phyloP scores from a whole-genome alignment of 2,797 vertebrate species.

The Otus scops region DNA sequence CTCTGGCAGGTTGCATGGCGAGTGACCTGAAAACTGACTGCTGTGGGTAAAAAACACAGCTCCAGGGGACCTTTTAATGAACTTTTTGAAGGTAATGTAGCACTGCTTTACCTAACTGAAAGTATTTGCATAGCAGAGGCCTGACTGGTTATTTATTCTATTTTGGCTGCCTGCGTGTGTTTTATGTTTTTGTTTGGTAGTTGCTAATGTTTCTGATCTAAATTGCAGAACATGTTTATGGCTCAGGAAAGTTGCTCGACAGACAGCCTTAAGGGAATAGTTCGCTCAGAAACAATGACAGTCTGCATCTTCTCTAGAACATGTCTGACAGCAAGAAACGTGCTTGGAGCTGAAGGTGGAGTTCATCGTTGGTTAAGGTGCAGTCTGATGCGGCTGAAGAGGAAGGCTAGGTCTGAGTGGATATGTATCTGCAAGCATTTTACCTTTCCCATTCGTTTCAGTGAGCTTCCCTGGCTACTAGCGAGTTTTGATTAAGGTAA shows the following conservation, averaged over 20 bases:
- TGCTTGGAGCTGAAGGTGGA: neutral
- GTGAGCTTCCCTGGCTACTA: neutral
- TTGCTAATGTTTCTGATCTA: neutral
- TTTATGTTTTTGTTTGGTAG: neutral
- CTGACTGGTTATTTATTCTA: neutral
- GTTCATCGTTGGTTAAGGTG: neutral
- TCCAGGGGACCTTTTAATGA: neutral
- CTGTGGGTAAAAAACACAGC: neutral
- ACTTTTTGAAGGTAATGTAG: neutral
- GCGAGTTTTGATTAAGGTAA: neutral
- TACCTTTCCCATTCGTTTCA: neutral
- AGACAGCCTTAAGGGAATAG: neutral
- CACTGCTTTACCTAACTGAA: neutral
- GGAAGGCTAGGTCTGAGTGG: neutral
- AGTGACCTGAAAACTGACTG: conserved; percentile 1
- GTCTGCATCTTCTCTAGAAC: neutral
- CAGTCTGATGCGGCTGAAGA: neutral
- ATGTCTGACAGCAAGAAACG: neutral
- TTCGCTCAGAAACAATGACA: neutral
- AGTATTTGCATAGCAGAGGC: neutral
- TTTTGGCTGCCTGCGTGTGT: neutral
- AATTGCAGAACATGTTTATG: neutral
- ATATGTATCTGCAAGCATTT: neutral
- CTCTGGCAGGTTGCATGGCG: neutral
- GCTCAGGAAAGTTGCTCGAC: neutral